Base-by-base conservation (phyloP, 2,797 vertebrate genomes). In the Lepus townsendii region DNA sequence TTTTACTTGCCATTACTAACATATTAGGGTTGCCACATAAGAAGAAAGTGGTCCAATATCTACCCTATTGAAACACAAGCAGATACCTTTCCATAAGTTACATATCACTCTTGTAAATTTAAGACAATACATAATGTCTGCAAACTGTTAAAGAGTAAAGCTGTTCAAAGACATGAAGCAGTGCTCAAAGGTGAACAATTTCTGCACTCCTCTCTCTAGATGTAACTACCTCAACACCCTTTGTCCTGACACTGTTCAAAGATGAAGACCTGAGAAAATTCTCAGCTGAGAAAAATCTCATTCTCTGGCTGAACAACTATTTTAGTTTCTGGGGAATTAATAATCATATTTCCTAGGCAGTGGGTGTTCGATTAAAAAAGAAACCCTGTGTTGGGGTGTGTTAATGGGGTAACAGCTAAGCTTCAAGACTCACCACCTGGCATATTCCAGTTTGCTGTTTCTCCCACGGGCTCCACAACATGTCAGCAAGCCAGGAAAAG, bases 211-310 rank as follows among this genome's bases (percentile, higher is more conserved):
- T 90, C 63, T 88, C 68, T 72, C 7, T 27, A 69, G 52, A 66
- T 78, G 9, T 66, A 83, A 93, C 73, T 78, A 5, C 8, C 17
- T 32, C 92, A 90, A 73, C 14, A 93, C 32, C 50, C 63, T 87
- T 42, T 84, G 68, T 95, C 68, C 26, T 60, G 47, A 85, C 54
- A 78, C 32, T 57, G 30, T 92, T 79, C 57, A 92, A 92, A 84
- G 76, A 87, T 86, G 93, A 96, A 82, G 71, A 89, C 71, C 88
- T 78, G 83, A 96, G 95, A 96, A 96, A 95, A 69, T 63, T 83
- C 62, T 88, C 68, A 73, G 52, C 75, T 68, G 68, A 89, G 96
- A 96, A 93, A 57, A 88, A 84, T 68, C 35, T 86, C 79, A 73
- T 91, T 93, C 88, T 50, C 57, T 91, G 62, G n/a, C 42, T 63